Percentiles rank a stretch among this genome's conserved stretches.
phyloP scores from a whole-genome alignment of 2,888 invertebrate species.

The Brachycybe producta region DNA sequence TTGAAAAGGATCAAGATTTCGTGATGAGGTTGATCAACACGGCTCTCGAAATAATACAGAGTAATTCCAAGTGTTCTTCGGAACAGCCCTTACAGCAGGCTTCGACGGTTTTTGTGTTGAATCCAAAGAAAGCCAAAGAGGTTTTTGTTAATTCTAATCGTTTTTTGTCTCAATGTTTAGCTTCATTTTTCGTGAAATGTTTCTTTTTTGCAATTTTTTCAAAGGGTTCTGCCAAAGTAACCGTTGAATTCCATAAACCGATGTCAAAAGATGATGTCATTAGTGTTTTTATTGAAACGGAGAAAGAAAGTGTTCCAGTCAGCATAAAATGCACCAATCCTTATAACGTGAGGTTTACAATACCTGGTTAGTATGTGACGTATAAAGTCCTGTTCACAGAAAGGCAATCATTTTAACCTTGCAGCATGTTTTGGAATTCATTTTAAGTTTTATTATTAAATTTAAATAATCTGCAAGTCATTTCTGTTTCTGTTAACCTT shows the following conservation, averaged over 20 bases:
- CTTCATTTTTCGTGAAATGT: neutral
- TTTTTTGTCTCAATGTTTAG: neutral
- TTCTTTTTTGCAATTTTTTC: neutral
- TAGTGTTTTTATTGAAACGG: neutral
- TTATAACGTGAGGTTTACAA: neutral
- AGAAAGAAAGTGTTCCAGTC: neutral
- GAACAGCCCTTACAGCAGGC: too few relatives aligned
- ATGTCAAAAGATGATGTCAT: neutral
- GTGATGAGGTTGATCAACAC: slow-evolving; percentile 35
- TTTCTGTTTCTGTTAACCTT: too few relatives aligned
- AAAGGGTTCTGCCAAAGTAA: slow-evolving; percentile 7
- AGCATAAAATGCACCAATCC: neutral
- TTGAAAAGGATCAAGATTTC: slow-evolving; percentile 70
- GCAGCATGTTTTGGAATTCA: neutral
- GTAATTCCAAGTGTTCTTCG: too few relatives aligned
- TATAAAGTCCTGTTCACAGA: too few relatives aligned
- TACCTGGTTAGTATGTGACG: slow-evolving; percentile 1
- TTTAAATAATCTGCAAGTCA: too few relatives aligned
- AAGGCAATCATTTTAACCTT: too few relatives aligned
- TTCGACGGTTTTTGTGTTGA: slow-evolving; percentile 24
- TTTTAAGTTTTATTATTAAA: too few relatives aligned
- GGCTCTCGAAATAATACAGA: slow-evolving; percentile 59
- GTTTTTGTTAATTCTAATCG: slow-evolving; percentile 14
- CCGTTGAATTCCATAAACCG: slow-evolving; percentile 2
- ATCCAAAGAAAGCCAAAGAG: slow-evolving; percentile 25